Percentiles rank a stretch among this genome's conserved stretches.
phyloP scores from a whole-genome alignment of 2,888 invertebrate genomes.

The Hypolimnas misippus region DNA sequence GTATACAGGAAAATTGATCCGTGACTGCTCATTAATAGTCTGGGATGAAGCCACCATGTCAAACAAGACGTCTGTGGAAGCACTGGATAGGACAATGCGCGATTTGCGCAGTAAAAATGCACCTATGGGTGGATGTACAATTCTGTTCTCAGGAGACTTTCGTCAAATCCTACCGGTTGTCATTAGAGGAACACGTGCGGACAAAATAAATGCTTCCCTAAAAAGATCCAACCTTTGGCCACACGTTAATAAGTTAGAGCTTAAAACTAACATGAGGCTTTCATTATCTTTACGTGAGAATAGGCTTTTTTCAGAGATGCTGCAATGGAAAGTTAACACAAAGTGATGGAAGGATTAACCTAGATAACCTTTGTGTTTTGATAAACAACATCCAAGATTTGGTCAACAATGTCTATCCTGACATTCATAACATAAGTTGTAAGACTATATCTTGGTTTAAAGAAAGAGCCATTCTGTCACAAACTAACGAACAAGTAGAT shows the following conservation, averaged over 20 bases:
- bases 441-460: too few species aligned
- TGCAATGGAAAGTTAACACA: constrained; percentile 48
- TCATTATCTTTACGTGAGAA: background rate
- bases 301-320: constrained; percentile 42
- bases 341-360: too few species aligned
- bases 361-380: too few species aligned
- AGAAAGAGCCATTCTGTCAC: too few species aligned
- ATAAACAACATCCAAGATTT: too few species aligned
- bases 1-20: constrained; percentile 47
- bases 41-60: constrained; percentile 48
- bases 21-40: constrained; percentile 47
- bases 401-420: too few species aligned
- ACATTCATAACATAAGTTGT: too few species aligned
- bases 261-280: constrained; percentile 30
- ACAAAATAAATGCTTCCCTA: constrained; percentile 47
- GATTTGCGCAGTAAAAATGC: constrained; percentile 45
- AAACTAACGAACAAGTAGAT: too few species aligned
- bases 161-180: constrained; percentile 48
- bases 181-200: constrained; percentile 45
- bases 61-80: constrained; percentile 47
- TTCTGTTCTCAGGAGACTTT: constrained; percentile 47
- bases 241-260: constrained; percentile 45
- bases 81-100: constrained; percentile 49
- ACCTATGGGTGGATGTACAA: constrained; percentile 46
- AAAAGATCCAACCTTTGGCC: constrained; percentile 47